Conservation (phyloP, 2,888 invertebrate genomes). For the Andrena dorsata region DNA sequence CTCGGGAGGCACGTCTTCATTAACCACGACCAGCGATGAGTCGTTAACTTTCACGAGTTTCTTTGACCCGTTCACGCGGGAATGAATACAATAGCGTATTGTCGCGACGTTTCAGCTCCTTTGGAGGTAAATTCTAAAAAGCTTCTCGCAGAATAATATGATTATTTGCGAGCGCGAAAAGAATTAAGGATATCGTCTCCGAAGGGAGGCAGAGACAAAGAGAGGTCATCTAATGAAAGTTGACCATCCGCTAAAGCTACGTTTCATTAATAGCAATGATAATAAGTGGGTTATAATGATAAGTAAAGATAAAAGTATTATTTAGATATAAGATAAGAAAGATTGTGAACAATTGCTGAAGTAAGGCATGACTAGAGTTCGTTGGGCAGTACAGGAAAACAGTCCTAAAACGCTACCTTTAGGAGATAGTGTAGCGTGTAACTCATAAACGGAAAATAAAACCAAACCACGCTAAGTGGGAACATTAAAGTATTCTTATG, state of each 20-base stretch:
- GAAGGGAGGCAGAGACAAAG: neutral
- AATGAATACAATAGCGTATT: slow-evolving; percentile 23
- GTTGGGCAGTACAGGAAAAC: too few species aligned
- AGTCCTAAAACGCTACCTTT: too few species aligned
- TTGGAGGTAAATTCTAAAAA: neutral
- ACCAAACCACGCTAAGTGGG: too few species aligned
- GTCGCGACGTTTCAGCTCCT: neutral
- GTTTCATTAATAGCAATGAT: neutral
- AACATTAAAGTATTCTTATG: too few species aligned
- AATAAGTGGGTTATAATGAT: neutral
- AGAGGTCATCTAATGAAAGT: neutral
- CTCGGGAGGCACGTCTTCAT: slow-evolving; percentile 44
- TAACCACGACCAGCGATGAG: slow-evolving; percentile 16
- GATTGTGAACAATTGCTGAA: too few species aligned
- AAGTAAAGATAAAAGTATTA: too few species aligned
- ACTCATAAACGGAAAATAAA: too few species aligned
- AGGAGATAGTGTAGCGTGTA: too few species aligned
- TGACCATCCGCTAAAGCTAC: neutral
- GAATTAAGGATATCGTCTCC: slow-evolving; percentile 1
- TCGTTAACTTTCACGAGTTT: slow-evolving; percentile 18
- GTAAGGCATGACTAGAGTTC: too few species aligned
- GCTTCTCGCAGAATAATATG: neutral
- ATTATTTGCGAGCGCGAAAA: neutral
- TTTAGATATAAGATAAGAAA: too few species aligned
- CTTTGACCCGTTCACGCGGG: slow-evolving; percentile 1